A percentile compares a stretch with the other conserved stretches of the same genome.
These are phyloP conservation scores for Salvelinus sp. DNA, from an alignment of 2,113 vertebrate species.

Conservation along the genomic window DNA sequence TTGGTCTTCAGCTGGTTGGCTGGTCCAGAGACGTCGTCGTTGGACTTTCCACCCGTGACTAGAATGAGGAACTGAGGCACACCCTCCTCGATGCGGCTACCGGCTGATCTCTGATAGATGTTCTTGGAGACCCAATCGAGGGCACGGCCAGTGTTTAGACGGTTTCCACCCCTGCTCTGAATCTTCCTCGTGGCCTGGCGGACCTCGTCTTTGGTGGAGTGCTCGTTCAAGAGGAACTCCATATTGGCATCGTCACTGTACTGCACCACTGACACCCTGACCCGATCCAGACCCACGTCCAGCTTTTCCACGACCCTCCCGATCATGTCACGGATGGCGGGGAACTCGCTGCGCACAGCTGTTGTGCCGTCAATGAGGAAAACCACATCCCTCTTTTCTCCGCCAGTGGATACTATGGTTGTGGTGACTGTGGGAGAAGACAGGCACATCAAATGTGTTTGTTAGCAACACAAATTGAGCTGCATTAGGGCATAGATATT, in stretches of 20 bases:
- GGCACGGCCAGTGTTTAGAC: slow-evolving; percentile 82
- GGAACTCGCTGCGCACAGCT: slow-evolving; percentile 75
- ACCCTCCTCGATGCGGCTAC: slow-evolving; percentile 90
- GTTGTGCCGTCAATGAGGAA: slow-evolving; percentile 91
- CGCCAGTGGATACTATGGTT: slow-evolving; percentile 36
- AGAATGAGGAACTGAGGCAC: slow-evolving; percentile 93
- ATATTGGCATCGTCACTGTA: slow-evolving; percentile 83
- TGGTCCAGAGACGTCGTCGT: slow-evolving; percentile 80
- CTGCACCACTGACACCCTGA: slow-evolving; percentile 87
- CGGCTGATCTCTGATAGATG: slow-evolving; percentile 86
- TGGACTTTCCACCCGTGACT: slow-evolving; percentile 81
- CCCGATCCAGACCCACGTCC: slow-evolving; percentile 84
- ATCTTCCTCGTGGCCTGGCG: slow-evolving; percentile 74
- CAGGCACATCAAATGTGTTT: slow-evolving; percentile 15
- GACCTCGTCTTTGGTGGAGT: slow-evolving; percentile 85
- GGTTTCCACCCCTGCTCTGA: slow-evolving; percentile 78
- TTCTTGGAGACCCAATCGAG: slow-evolving; percentile 84
- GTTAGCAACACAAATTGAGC: background rate
- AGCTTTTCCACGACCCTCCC: slow-evolving; percentile 79
- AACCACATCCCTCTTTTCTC: slow-evolving; percentile 85
- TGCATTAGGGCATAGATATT: background rate
- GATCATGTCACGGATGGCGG: slow-evolving; percentile 80
- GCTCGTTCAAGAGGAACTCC: slow-evolving; percentile 86
- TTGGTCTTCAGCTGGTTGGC: slow-evolving; percentile 80
- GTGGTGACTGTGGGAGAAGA: slow-evolving; percentile 25